Evolutionary conservation across 2,888 invertebrate genomes (phyloP).

Genomic region (Meteorus colon): DNA sequence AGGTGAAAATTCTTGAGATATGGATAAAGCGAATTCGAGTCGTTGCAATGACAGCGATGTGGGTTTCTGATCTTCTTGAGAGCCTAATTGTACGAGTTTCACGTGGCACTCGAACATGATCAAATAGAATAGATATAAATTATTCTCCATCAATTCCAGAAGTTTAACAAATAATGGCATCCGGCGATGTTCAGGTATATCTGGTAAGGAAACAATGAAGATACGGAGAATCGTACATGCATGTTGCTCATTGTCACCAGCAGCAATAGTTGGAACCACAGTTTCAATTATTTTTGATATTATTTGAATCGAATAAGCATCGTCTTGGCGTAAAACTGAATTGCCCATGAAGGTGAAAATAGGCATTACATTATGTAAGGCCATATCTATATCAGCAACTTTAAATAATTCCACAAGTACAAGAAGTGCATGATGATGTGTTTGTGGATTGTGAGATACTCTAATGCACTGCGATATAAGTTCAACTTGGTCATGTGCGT

Average conservation of each 20-base stretch:
- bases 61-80: slow-evolving; percentile 49
- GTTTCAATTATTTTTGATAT: slow-evolving; percentile 92
- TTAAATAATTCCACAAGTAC: slow-evolving; percentile 80
- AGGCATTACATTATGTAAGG: slow-evolving; percentile 92
- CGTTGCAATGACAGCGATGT: slow-evolving; percentile 59
- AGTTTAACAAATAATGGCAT: slow-evolving; percentile 86
- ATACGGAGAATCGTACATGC: slow-evolving; percentile 85
- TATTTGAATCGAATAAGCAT: slow-evolving; percentile 95
- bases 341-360: slow-evolving; percentile 99
- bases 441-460: slow-evolving; percentile 94
- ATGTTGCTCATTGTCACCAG: slow-evolving; percentile 68
- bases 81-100: slow-evolving; percentile 70
- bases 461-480: slow-evolving; percentile 91
- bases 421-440: slow-evolving; percentile 93
- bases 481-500: slow-evolving; percentile 80
- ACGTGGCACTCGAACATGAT: slow-evolving; percentile 84
- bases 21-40: slow-evolving; percentile 80
- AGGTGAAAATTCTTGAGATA: slow-evolving; percentile 81
- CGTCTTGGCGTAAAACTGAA: slow-evolving; percentile 93
- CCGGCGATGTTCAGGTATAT: slow-evolving; percentile 95
- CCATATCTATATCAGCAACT: slow-evolving; percentile 63
- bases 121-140: slow-evolving; percentile 83
- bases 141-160: slow-evolving; percentile 82
- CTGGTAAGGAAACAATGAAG: slow-evolving; percentile 91
- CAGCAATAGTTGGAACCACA: slow-evolving; percentile 86